Base-by-base conservation (phyloP, 2,888 invertebrate species). In the Stenoptilia bipunctidactyla region DNA sequence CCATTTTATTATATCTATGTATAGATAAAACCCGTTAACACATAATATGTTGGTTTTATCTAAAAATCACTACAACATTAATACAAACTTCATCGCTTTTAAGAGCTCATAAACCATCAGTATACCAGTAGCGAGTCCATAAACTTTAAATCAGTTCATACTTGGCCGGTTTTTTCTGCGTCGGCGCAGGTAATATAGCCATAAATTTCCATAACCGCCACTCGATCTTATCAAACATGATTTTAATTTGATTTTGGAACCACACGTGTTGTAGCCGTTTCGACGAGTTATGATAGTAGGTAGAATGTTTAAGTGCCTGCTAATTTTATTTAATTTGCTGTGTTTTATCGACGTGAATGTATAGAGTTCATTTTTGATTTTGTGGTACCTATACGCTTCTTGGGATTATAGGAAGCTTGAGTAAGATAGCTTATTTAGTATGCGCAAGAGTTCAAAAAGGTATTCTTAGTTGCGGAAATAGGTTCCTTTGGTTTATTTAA, bases 151-250 rank as follows among this genome's bases (percentile, higher is more conserved):
- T 30, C 30, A 12, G 10, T n/a, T 30, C 30, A 12, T 30, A 12
- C 30, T 30, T 30, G 30, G 30, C 30, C 30, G n/a, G 12, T 30
- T n/a, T 20, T 30, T 30, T 68, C 65, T 77, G 82, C 79, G 77
- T 72, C 61, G 55, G 76, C 75, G 76, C 82, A 82, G 80, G 82
- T 83, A 83, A 83, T 83, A 83, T 82, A 83, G 83, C 82, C 83
- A 83, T 82, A 83, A 83, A 83, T 83, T 82, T 80, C 76, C 80
- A 82, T 83, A 83, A 82, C 82, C 76, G 79, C 80, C 82, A 80
- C 72, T 79, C 79, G 83, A 83, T 83, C 76, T 82, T 83, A 83
- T 83, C 82, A 79, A 80, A 79, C 77, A 80, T 77, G 80, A 79
- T 80, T 83, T 83, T 82, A 83, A 83, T 83, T 83, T 82, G 83